Conservation (phyloP, 2,797 vertebrate species). For the Amblyraja radiata region DNA sequence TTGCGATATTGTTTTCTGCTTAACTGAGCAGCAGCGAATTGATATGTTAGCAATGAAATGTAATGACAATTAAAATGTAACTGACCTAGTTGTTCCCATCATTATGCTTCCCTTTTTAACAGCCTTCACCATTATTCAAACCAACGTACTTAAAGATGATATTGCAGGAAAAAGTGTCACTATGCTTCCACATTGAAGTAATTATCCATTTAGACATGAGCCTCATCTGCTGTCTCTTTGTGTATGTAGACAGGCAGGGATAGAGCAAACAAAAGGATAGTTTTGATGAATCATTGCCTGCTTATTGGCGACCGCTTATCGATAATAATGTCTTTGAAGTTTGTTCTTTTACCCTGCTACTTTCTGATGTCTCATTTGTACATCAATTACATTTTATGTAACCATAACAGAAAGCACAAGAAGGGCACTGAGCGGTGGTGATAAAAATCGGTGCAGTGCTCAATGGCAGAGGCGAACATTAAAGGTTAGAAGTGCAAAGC, state of each 20-base stretch:
- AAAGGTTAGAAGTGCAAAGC: background rate
- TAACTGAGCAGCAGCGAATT: slow-evolving; percentile 83
- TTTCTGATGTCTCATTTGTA: background rate
- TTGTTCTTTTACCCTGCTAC: background rate
- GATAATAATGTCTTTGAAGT: slow-evolving; percentile 61
- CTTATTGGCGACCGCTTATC: slow-evolving; percentile 75
- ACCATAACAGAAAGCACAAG: background rate
- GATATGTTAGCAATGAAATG: slow-evolving; percentile 85
- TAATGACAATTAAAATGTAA: slow-evolving; percentile 97
- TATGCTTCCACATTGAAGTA: slow-evolving; percentile 81
- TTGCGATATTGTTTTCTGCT: slow-evolving; percentile 80
- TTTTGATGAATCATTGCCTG: slow-evolving; percentile 77
- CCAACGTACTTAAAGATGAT: slow-evolving; percentile 53
- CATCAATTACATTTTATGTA: background rate
- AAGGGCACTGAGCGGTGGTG: background rate
- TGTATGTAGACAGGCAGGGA: slow-evolving; percentile 53
- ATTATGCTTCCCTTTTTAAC: slow-evolving; percentile 80
- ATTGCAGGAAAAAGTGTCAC: slow-evolving; percentile 73
- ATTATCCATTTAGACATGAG: slow-evolving; percentile 80
- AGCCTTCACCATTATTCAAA: slow-evolving; percentile 83
- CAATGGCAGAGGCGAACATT: background rate
- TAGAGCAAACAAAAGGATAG: slow-evolving; percentile 66
- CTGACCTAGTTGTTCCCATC: slow-evolving; percentile 89
- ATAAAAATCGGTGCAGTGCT: background rate
- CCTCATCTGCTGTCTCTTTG: slow-evolving; percentile 71